Percentiles rank a stretch among this genome's conserved stretches.
Conservation (phyloP, 2,797 vertebrate species). For the Phrynocephalus forsythii region DNA sequence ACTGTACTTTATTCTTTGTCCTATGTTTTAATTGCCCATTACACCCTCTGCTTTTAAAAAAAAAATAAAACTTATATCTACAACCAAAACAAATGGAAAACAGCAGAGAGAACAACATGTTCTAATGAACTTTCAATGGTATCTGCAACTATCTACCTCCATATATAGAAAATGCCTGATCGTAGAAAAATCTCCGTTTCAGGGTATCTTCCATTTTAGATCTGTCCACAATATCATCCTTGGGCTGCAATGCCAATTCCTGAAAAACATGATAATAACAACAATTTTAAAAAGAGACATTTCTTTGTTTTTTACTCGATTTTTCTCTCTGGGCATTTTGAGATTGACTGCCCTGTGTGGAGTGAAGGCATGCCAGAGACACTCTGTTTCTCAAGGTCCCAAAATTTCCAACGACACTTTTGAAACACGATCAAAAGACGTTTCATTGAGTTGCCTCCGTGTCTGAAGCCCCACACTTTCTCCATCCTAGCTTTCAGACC, state of each 20-base stretch:
- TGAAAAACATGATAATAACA: constrained; percentile 65
- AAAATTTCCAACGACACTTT: constrained; percentile 3
- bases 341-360: not conserved
- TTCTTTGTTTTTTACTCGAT: not conserved
- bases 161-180: constrained; percentile 98
- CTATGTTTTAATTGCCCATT: not conserved
- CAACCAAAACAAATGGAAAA: constrained; percentile 1
- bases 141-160: constrained; percentile 83
- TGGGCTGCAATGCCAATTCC: constrained; percentile 94
- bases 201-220: constrained; percentile 97
- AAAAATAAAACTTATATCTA: not conserved
- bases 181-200: constrained; percentile 97
- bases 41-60: not conserved
- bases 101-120: not conserved
- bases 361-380: not conserved
- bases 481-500: not conserved
- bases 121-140: constrained; percentile 4
- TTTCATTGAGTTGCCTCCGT: no score
- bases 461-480: not conserved
- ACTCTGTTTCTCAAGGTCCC: not conserved
- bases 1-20: not conserved
- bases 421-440: constrained; percentile 17
- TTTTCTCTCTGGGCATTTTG: not conserved
- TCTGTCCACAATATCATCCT: constrained; percentile 96
- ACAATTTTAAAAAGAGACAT: not conserved